Evolutionary conservation across 2,797 vertebrate genomes (phyloP).

Genomic region (Muraenolepis orangiensis): DNA sequence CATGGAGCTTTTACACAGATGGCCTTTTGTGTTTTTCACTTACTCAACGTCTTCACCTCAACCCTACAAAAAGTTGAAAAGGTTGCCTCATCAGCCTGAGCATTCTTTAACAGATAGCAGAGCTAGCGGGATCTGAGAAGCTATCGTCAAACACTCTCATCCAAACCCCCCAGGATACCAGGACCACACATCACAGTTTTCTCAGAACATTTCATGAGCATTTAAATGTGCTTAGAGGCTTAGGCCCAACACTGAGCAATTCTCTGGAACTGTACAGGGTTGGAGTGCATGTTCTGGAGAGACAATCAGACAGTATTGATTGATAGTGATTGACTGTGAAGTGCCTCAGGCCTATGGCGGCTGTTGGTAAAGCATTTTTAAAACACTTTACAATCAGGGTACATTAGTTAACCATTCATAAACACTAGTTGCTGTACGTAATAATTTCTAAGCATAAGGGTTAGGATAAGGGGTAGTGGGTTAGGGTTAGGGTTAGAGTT

Average conservation of each 20-base stretch:
- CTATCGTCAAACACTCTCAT: background rate
- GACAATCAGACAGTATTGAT: background rate
- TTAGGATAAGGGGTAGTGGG: no score
- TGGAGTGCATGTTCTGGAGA: background rate
- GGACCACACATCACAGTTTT: background rate
- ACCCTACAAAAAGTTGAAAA: no score
- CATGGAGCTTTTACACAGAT: no score
- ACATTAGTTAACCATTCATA: no score
- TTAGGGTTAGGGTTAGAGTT: no score
- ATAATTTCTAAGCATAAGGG: no score
- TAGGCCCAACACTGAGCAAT: no score
- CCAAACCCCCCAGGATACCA: background rate
- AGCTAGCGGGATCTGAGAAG: background rate
- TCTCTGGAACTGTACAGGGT: background rate
- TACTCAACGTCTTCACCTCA: no score
- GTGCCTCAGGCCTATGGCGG: background rate
- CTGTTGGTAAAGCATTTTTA: background rate
- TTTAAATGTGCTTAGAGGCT: background rate
- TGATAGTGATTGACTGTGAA: background rate
- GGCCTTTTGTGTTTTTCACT: no score
- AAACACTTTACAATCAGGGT: background rate
- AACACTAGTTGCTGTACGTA: no score
- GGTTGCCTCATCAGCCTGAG: background rate
- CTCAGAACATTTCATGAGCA: background rate
- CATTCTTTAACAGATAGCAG: background rate